Conservation (phyloP, 2,797 vertebrate species). For the Mormyrops boulengeri region DNA sequence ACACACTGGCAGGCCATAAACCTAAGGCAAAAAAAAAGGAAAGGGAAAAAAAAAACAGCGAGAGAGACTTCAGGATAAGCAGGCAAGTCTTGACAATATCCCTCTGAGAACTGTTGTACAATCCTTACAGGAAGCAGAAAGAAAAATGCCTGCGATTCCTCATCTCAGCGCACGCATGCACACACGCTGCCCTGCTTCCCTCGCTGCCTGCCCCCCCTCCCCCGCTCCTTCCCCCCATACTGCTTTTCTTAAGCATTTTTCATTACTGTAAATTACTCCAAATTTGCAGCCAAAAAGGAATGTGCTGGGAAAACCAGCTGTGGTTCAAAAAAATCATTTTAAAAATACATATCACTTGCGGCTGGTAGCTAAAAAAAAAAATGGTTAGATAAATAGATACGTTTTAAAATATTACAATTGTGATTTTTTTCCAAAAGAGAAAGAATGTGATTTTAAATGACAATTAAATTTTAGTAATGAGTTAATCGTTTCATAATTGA, state of each 20-base stretch:
- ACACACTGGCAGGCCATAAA: constrained; percentile 45
- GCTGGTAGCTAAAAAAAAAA: neutral
- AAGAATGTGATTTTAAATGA: neutral
- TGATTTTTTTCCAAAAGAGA: neutral
- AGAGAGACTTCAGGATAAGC: constrained; percentile 10
- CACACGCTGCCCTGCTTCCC: constrained; percentile 52
- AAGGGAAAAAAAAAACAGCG: neutral
- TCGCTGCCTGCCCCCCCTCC: constrained; percentile 55
- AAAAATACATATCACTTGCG: neutral
- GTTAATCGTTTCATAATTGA: neutral
- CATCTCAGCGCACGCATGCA: constrained; percentile 67
- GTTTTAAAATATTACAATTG: neutral
- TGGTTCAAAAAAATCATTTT: neutral
- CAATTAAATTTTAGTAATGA: neutral
- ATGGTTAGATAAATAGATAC: neutral
- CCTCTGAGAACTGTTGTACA: constrained; percentile 63
- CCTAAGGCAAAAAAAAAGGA: constrained; percentile 45
- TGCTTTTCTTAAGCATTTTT: constrained; percentile 35
- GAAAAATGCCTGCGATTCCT: constrained; percentile 76
- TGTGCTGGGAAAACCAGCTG: neutral
- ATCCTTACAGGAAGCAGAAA: constrained; percentile 72
- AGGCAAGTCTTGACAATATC: constrained; percentile 38
- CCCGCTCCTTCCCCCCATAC: constrained; percentile 58
- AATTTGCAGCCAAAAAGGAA: neutral
- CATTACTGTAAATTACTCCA: neutral